Evolutionary conservation across 1,140 invertebrate species (phyloP), one percentile per base, ranked within the genome.

Genomic region (Drosophila rufa): DNA sequence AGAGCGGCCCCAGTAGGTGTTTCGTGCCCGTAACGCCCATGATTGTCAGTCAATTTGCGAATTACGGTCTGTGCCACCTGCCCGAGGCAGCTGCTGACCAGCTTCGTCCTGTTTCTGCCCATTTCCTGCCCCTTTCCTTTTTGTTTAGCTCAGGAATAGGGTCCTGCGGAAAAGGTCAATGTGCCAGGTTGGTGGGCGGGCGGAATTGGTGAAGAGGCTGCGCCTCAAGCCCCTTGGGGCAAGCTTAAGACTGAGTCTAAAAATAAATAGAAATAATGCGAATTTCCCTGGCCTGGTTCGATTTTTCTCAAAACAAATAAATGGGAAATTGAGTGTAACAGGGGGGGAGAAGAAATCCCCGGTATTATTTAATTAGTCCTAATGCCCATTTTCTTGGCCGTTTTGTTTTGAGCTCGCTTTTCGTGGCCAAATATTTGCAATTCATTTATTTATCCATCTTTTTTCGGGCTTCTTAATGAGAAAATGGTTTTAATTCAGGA

Each of bases 21-120:
- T 81, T 75, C 48, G 51, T 62, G 60, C 57, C 71, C 57, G 68
- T 62, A 78, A 70, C 65, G 55, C 46, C 83, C 75, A 79, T 80
- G 75, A 83, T 62, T 87, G 76, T 76, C 83, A 76, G 83, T 87
- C 83, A 86, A 87, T 86, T 86, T 86, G 76, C 80, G 79, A 86
- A 86, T 86, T 86, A 87, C 80, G 69, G 68, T 68, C 68, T 36
- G 9, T 11, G 33, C 68, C 69, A 86, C 69, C 82, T 87, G 79
- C 70, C 82, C 7, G 45, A 77, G 81, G 80, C 77, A 68, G 62
- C 33, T 73, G 48, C 30, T 50, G 76, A 42, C 47, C 62, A 75
- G 25, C 38, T 46, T 30, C 33, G 58, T 61, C 62, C 47, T 65
- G 62, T 68, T 64, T 42, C 47, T 70, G 55, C 42, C 30, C 57